phyloP scores from a whole-genome alignment of 2,113 vertebrate species.

The Irena cyanogastra region DNA sequence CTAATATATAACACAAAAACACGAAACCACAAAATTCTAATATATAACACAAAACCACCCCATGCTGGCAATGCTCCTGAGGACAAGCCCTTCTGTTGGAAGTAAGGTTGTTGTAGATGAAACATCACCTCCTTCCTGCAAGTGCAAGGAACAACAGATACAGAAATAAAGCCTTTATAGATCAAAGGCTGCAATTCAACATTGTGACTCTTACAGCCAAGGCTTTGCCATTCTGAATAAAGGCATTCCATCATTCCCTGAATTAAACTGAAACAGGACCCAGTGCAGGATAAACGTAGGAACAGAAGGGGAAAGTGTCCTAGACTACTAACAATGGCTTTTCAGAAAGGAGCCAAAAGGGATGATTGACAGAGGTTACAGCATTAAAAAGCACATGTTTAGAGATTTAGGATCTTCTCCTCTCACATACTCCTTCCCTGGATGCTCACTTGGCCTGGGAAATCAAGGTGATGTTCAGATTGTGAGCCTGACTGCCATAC shows the following conservation, averaged over 20 bases:
- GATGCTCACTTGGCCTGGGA: background rate
- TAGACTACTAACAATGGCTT: background rate
- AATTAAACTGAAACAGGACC: background rate
- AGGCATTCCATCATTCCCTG: background rate
- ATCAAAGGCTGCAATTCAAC: background rate
- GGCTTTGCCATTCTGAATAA: background rate
- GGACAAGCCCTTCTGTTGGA: background rate
- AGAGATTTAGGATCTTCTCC: background rate
- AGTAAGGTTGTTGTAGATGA: background rate
- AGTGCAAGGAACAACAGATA: background rate
- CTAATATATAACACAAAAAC: background rate
- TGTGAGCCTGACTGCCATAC: background rate
- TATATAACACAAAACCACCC: fast-evolving
- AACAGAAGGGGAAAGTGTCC: background rate
- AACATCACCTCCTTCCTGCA: background rate
- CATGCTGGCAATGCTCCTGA: background rate
- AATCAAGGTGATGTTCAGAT: background rate
- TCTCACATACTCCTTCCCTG: background rate
- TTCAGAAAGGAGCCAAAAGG: background rate
- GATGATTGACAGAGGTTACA: background rate
- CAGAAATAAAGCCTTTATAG: background rate
- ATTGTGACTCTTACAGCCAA: background rate
- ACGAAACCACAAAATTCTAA: no score
- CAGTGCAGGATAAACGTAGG: background rate
- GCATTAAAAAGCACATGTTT: background rate